Evolutionary conservation across 2,113 vertebrate genomes (phyloP), one percentile per base, ranked within the genome.

Genomic region (Oncorhynchus gorbuscha): DNA sequence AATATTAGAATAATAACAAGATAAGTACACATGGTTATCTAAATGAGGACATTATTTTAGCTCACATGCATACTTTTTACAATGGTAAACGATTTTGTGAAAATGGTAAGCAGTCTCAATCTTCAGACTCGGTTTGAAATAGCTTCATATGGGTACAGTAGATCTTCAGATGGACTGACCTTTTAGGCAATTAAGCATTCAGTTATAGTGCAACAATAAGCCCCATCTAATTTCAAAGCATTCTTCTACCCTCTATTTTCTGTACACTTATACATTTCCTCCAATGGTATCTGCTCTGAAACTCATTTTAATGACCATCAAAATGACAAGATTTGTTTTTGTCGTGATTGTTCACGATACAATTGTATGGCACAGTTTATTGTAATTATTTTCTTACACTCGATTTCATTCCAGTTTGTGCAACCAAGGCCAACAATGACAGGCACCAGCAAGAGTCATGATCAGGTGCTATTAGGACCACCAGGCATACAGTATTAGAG

Each of bases 171-270:
- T 74, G 2, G 73, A 85, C 70, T 84, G 71, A 65, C 32, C 74
- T 75, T 78, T 61, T 59, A 73, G 69, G 73, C 69, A 30, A 24
- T 72, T n/a, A 48, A 69, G 68, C 32, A 71, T 71, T n/a, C 64
- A 85, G 82, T 82, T 82, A 75, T 82, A 89, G 88, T 87, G 85
- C 87, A 89, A 85, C 76, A 80, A 26, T 79, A 18, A 3, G 48
- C 55, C 12, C 28, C 26, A 48, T 7, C 30, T 73, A 30, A 26
- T 22, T 30, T 59, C 66, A 8, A 22, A 78, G 48, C 65, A 76
- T 55, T 76, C 48, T 20, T 32, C 4, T 64, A 75, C 5, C 45
- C 28, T 72, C 71, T 82, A 80, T 65, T 68, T 76, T 62, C 5
- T 62, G n/a, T 62, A 62, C 59, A 69, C 18, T 6, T n/a, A n/a